Base-by-base conservation (phyloP, 2,797 vertebrate species). In the Hephaestus fuliginosus region DNA sequence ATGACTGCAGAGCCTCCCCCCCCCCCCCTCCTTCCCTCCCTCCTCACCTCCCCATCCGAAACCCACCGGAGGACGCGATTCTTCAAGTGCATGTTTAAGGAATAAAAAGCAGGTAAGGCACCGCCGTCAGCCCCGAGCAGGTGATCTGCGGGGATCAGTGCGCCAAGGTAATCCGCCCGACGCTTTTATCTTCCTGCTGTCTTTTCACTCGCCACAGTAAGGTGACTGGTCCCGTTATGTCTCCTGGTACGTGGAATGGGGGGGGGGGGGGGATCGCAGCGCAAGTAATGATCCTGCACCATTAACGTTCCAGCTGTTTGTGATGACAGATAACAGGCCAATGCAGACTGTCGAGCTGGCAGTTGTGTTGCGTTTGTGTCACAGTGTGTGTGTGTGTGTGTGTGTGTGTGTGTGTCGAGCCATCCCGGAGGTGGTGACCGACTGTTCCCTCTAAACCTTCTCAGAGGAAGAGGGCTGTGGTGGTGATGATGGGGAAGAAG, bases 21-120 rank as follows among this genome's bases (percentile, higher is more conserved):
- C 30, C 30, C 30, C 30, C 30, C 5, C 30, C 30, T 33, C 30
- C 25, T 25, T 25, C 25, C 25, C 25, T 25, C 25, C 25, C 25
- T 25, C 30, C 30, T 33, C 30, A 33, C 5, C 30, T 3, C 55
- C 14, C 22, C 55, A 30, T 49, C 68, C 79, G 70, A 90, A 66
- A 67, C 53, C 64, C 78, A 57, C 0, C 67, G 41, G 64, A 80
- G 81, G 84, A 89, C 77, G 74, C 78, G 68, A 63, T 70, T 83
- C 63, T 81, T 76, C 44, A 78, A 62, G 84, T 79, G 80, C 58
- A 12, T 22, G 53, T 91, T 22, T 12, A 85, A 87, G 90, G 85
- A 84, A 78, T 89, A 85, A 87, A 33, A 81, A 65, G 17, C 87
- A 93, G 92, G 92, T 93, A 88, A 86, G 89, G 15, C 18, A 71